Percentiles rank a stretch among this genome's conserved stretches.
Conservation (phyloP, 2,888 invertebrate genomes). For the Sphaerophoria rueppellii region DNA sequence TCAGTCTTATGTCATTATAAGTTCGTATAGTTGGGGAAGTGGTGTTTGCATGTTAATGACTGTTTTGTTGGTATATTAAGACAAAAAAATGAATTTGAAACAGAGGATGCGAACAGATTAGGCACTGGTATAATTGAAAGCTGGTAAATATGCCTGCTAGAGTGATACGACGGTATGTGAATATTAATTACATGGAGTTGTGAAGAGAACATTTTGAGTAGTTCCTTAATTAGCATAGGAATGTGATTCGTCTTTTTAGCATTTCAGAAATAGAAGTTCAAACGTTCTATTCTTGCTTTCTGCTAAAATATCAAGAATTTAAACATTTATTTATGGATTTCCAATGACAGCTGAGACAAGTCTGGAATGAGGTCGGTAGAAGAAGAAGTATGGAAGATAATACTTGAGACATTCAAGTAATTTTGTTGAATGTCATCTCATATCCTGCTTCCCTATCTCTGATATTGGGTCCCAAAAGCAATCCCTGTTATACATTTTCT, state of each 20-base stretch:
- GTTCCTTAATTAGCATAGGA: no score
- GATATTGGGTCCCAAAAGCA: constrained; percentile 38
- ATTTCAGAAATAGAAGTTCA: no score
- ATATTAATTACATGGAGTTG: neutral
- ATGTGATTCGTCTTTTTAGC: no score
- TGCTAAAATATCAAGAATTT: no score
- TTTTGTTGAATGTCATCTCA: constrained; percentile 38
- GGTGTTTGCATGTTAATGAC: constrained; percentile 36
- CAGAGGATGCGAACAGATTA: constrained; percentile 28
- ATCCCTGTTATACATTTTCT: constrained; percentile 21
- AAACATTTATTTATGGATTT: no score
- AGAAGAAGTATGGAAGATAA: no score
- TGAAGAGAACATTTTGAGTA: no score
- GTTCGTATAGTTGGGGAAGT: neutral
- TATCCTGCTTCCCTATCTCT: constrained; percentile 46
- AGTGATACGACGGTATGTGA: constrained; percentile 25
- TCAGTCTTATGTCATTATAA: constrained; percentile 34
- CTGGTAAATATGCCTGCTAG: constrained; percentile 8
- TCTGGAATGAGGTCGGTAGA: no score
- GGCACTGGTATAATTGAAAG: neutral
- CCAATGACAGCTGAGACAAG: no score
- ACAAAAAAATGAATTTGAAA: constrained; percentile 62
- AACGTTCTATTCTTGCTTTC: no score
- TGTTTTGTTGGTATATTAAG: constrained; percentile 35
- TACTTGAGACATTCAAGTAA: constrained; percentile 35